phyloP scores from a whole-genome alignment of 53 echinoderm and acorn worm species.

The Paracentrotus lividus region DNA sequence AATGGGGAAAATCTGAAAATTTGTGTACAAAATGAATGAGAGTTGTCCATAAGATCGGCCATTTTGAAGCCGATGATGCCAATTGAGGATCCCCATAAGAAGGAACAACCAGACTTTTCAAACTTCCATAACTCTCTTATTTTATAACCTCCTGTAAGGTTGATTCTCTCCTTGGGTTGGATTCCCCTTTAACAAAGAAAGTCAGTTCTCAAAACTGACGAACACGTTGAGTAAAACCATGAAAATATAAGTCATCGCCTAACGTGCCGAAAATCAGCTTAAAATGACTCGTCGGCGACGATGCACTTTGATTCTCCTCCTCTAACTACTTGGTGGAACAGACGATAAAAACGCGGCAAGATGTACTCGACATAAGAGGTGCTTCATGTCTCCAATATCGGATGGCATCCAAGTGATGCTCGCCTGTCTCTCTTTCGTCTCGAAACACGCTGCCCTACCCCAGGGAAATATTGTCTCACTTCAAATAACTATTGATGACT shows the following conservation, averaged over 20 bases:
- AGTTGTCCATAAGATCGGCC: too few relatives aligned
- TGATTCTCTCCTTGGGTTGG: too few relatives aligned
- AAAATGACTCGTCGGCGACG: background rate
- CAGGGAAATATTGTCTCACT: slow-evolving; percentile 19
- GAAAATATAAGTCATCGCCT: background rate
- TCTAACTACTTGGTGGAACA: background rate
- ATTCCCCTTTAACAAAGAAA: too few relatives aligned
- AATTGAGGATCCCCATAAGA: too few relatives aligned
- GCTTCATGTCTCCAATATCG: slow-evolving; percentile 33
- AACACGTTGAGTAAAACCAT: background rate
- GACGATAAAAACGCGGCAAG: slow-evolving; percentile 35
- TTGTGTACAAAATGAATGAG: too few relatives aligned
- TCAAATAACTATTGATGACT: slow-evolving; percentile 18
- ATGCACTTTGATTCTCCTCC: background rate
- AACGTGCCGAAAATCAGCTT: background rate
- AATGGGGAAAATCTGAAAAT: too few relatives aligned
- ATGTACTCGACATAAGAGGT: slow-evolving; percentile 33
- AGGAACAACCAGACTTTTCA: too few relatives aligned
- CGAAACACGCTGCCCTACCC: background rate
- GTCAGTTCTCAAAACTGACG: too few relatives aligned
- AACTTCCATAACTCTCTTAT: too few relatives aligned
- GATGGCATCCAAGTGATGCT: background rate
- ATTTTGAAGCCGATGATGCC: too few relatives aligned
- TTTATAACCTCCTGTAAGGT: too few relatives aligned
- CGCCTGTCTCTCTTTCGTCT: background rate